phyloP scores from a whole-genome alignment of 2,888 invertebrate genomes.

The Diadegma fenestrale region DNA sequence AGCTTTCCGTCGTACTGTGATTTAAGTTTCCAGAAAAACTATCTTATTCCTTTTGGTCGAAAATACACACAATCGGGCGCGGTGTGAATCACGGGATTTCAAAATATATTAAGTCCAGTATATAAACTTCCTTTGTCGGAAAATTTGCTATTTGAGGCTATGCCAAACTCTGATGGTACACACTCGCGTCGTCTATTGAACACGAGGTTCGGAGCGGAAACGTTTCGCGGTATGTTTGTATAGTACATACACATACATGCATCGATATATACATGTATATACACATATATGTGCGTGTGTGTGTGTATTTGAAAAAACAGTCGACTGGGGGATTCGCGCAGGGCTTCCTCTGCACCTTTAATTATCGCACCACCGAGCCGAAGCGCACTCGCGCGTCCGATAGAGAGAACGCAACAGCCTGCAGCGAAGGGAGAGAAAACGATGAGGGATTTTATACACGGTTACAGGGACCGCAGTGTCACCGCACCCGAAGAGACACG shows the following conservation, averaged over 20 bases:
- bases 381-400: conserved; percentile 30
- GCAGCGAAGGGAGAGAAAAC: conserved; percentile 26
- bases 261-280: too few relatives aligned
- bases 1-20: background rate
- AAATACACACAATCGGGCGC: background rate
- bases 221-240: background rate
- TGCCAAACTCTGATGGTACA: background rate
- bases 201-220: conserved; percentile 16
- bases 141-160: background rate
- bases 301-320: conserved; percentile 12
- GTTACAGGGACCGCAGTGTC: conserved; percentile 48
- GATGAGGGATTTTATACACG: conserved; percentile 33
- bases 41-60: background rate
- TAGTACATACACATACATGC: background rate
- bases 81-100: conserved; percentile 9
- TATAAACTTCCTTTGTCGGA: background rate
- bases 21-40: conserved; percentile 14
- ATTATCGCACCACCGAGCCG: conserved; percentile 59
- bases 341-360: conserved; percentile 66
- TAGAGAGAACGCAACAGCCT: conserved; percentile 15
- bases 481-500: conserved; percentile 60
- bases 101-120: conserved; percentile 12
- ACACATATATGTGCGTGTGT: background rate
- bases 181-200: background rate
- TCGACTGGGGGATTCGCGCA: conserved; percentile 29